phyloP scores from a whole-genome alignment of 2,797 vertebrate species.

The Neoniphon sammara region DNA sequence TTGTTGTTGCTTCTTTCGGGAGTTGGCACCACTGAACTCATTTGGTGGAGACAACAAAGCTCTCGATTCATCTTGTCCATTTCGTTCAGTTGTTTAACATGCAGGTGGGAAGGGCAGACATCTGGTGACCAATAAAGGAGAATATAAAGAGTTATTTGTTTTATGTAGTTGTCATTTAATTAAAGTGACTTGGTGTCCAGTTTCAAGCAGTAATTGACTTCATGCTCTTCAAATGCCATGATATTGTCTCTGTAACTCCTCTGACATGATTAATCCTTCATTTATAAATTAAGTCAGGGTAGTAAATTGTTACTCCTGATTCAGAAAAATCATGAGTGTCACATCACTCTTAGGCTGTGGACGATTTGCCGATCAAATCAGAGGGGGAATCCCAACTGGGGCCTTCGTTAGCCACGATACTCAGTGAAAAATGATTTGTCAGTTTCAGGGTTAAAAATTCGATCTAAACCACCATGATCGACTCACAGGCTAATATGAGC shows the following conservation, averaged over 20 bases:
- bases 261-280: conserved; percentile 65
- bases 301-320: conserved; percentile 39
- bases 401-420: conserved; percentile 21
- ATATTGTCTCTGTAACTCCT: conserved; percentile 61
- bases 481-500: background rate
- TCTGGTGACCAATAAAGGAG: conserved; percentile 68
- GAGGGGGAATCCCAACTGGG: conserved; percentile 44
- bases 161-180: conserved; percentile 59
- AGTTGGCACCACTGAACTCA: conserved; percentile 42
- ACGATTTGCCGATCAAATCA: conserved; percentile 63
- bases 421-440: conserved; percentile 12
- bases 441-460: background rate
- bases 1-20: conserved; percentile 47
- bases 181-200: conserved; percentile 63
- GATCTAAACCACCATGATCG: conserved; percentile 15
- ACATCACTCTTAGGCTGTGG: conserved; percentile 59
- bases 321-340: conserved; percentile 30
- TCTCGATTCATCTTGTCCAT: conserved; percentile 51
- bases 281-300: conserved; percentile 46
- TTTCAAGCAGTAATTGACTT: conserved; percentile 68
- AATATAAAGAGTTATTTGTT: conserved; percentile 67
- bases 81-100: conserved; percentile 66
- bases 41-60: conserved; percentile 56
- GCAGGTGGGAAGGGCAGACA: conserved; percentile 52
- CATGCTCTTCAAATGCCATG: conserved; percentile 43